Base-by-base conservation (phyloP, 2,113 vertebrate species). In the Mobula hypostoma region DNA sequence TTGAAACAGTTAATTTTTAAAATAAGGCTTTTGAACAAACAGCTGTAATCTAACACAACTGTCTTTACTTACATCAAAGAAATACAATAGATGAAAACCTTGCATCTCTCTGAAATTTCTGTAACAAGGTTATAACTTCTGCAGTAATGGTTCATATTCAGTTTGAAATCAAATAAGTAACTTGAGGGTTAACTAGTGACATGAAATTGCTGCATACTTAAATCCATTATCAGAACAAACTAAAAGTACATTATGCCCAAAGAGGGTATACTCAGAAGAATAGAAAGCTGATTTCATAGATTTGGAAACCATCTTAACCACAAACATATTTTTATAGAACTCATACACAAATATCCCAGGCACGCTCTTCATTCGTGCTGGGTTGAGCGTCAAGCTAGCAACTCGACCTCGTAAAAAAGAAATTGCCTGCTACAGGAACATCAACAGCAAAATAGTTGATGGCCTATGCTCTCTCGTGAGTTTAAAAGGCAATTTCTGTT, bases 11-110 rank as follows among this genome's bases (percentile, higher is more conserved):
- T 15, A n/a, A 88, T n/a, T 80, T 82, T 48, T 82, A 36, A 21
- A 85, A 58, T 27, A 68, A 68, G 40, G 96, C 94, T 95, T 95
- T 76, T 68, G 7, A 90, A n/a, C 17, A 27, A n/a, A 63, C 32
- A 88, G 29, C 85, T 88, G 29, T 32, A 93, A 56, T 74, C 36
- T 74, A 27, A 93, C 68, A 93, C 12, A 74, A 48, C 68, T 74
- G 36, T 29, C 21, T 27, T 14, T 66, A 40, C 24, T 2, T 68
- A 72, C 21, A 70, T n/a, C 32, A 40, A 92, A 92, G 32, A 17
- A 92, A 8, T 70, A 40, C 19, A 88, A 12, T 24, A 74, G 0
- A 7, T 74, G 66, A 56, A 93, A 48, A 93, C 48, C 40, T 29
- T 93, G n/a, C 36, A 74, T 56, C 32, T 70, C 24, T 29, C 24